Base-by-base conservation (phyloP, 1,140 invertebrate genomes). In the Drosophila bocki region DNA sequence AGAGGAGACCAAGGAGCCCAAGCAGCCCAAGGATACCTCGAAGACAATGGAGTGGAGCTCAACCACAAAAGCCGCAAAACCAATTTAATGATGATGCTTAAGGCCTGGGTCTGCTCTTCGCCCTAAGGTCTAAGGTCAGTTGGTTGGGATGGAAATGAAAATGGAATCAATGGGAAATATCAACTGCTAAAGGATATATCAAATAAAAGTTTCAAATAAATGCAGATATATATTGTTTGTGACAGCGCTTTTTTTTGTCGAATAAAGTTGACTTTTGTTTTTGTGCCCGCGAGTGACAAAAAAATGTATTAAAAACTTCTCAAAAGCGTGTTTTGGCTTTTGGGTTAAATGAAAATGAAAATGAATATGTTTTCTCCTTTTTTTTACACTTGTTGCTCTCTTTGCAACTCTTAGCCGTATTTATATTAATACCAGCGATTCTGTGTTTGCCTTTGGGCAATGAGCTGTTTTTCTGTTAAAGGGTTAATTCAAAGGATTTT, bases 51-150 rank as follows among this genome's bases (percentile, higher is more conserved):
- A 32, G 32, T 47, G 63, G 19, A 42, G 61, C 50, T 63, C 33
- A 47, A 47, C 63, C 84, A 76, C 79, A 79, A 82, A 82, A 82
- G 81, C 82, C 82, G 53, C 83, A 86, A 83, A 86, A 87, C 70
- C 83, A 87, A 86, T 82, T 87, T 88, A 68, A 76, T 80, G 83
- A 70, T 68, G 61, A 51, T 33, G 53, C 42, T 58, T 51, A 60
- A 39, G 41, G 64, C 65, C n/a, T 17, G 15, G 57, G 42, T 17
- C 45, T 47, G 56, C 50, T 70, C 44, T 19, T 13, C 2, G n/a
- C 7, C 50, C 50, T 17, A 3, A 15, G 51, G 51, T 19, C 51
- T 35, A 58, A 53, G 62, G 47, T 69, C 47, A 62, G 62, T 19
- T 44, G 1, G 48, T 26, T 26, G 6, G 13, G 35, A 15, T 19